Evolutionary conservation across 2,888 invertebrate species (phyloP).

Genomic region (Leucania comma): DNA sequence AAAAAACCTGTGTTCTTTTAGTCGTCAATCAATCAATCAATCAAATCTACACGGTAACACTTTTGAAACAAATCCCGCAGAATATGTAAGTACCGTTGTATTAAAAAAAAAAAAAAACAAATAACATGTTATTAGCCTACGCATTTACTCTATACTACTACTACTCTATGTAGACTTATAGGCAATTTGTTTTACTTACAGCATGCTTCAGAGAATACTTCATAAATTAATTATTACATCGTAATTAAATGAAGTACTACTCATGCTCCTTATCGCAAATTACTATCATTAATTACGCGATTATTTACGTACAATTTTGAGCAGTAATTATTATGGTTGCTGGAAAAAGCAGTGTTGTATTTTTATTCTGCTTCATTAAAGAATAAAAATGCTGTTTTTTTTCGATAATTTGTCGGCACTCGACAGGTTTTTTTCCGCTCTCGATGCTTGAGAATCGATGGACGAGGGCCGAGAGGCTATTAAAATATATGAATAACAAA

Average conservation of each 20-base stretch:
- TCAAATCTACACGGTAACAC: no score
- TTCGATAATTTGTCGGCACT: constrained; percentile 27
- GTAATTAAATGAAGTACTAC: constrained; percentile 15
- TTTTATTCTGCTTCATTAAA: constrained; percentile 22
- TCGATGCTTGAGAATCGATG: constrained; percentile 28
- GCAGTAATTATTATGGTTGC: constrained; percentile 12
- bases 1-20: no score
- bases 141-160: background rate
- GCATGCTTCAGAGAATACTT: constrained; percentile 20
- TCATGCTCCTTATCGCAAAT: constrained; percentile 1
- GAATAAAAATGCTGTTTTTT: constrained; percentile 3
- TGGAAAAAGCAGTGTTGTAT: constrained; percentile 1
- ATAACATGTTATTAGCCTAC: constrained; percentile 3
- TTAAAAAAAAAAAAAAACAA: no score
- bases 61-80: no score
- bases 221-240: constrained; percentile 3
- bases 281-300: constrained; percentile 15
- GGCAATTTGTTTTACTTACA: constrained; percentile 6
- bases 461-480: constrained; percentile 33
- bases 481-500: constrained; percentile 58
- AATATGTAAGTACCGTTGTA: background rate
- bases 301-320: background rate
- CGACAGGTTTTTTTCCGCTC: constrained; percentile 6
- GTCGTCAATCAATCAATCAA: no score
- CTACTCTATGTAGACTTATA: background rate